Base-by-base conservation (phyloP, 2,888 invertebrate species). In the Alloscopus bannaensis region DNA sequence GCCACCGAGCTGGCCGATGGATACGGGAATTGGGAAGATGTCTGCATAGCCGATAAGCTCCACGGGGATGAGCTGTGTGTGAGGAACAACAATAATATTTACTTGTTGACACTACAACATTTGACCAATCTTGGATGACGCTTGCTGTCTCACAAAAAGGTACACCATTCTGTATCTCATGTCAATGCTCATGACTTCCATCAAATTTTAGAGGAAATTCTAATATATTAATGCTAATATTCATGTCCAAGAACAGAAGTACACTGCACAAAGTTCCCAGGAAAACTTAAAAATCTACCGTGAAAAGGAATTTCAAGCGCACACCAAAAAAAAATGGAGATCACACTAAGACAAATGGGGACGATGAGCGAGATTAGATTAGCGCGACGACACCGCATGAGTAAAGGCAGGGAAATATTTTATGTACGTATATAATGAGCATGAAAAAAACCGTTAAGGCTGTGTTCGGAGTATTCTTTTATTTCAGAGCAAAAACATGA, bases 11-110 rank as follows among this genome's bases (percentile, higher is more conserved):
- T 42, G 2, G 78, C 60, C 13, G 78, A 60, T 13, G 71, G 71
- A 42, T 71, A 78, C 3, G 57, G 45, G 47, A 78, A 78, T 59
- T 78, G 78, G 36, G 71, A 47, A 16, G 65, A 71, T 47, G 78
- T 59, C 50, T 78, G 78, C 78, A 78, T 78, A 18, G 78, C 78
- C 1, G 71, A 45, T 59, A 78, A 66, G 4, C 78, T 71, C 78
- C 78, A 78, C 4, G 78, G 78, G 59, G 71, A 59, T 40, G 78
- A 71, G 22, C 78, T 77, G 22, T 36, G 31, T n/a, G 16, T 11
- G 24, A 40, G 24, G 62, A 31, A 29, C 26, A 42, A 42, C 62
- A 62, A 42, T n/a, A 47, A 47, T 55, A 55, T 55, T 55, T 55
- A 47, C n/a, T n/a, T n/a, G 11, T 36, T 36, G 36, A 36, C 13